These are phyloP conservation scores for Mycalesis mineus DNA, from an alignment of 2,888 invertebrate species.

Conservation along the genomic window DNA sequence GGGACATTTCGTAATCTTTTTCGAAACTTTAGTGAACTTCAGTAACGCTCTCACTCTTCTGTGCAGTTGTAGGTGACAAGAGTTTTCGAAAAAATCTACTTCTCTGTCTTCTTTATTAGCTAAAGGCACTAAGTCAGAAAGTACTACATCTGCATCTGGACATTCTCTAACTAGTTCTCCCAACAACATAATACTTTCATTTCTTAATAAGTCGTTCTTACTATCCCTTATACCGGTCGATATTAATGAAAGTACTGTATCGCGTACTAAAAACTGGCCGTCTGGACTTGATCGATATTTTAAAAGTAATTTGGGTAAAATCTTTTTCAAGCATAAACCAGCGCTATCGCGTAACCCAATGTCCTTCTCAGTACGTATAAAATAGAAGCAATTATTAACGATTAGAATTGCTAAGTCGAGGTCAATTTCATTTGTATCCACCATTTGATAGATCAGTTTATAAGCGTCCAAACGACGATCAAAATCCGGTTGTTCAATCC, in stretches of 20 bases:
- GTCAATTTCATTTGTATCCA: slow-evolving; percentile 73
- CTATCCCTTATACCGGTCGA: slow-evolving; percentile 84
- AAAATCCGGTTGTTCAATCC: slow-evolving; percentile 97
- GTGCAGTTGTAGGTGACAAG: slow-evolving; percentile 91
- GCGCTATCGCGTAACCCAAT: slow-evolving; percentile 89
- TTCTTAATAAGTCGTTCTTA: slow-evolving; percentile 83
- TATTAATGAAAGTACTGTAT: slow-evolving; percentile 85
- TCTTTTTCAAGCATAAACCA: slow-evolving; percentile 83
- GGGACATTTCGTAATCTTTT: slow-evolving; percentile 78
- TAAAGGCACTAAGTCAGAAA: slow-evolving; percentile 83
- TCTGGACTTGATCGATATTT: slow-evolving; percentile 75
- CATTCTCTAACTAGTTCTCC: slow-evolving; percentile 87
- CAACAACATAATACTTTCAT: slow-evolving; percentile 88
- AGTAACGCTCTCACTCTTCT: slow-evolving; percentile 89
- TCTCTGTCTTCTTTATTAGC: slow-evolving; percentile 86
- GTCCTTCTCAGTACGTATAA: slow-evolving; percentile 87
- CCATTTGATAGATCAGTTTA: slow-evolving; percentile 79
- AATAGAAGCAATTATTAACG: slow-evolving; percentile 89
- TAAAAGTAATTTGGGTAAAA: slow-evolving; percentile 81
- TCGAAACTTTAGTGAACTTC: slow-evolving; percentile 83
- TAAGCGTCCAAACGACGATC: slow-evolving; percentile 88
- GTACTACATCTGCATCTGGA: slow-evolving; percentile 82
- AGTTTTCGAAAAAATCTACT: slow-evolving; percentile 96
- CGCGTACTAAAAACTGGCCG: slow-evolving; percentile 83
- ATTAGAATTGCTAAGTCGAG: slow-evolving; percentile 84